Evolutionary conservation across 2,888 invertebrate genomes (phyloP), one percentile per base, ranked within the genome.

Genomic region (Petrophora chlorosata): DNA sequence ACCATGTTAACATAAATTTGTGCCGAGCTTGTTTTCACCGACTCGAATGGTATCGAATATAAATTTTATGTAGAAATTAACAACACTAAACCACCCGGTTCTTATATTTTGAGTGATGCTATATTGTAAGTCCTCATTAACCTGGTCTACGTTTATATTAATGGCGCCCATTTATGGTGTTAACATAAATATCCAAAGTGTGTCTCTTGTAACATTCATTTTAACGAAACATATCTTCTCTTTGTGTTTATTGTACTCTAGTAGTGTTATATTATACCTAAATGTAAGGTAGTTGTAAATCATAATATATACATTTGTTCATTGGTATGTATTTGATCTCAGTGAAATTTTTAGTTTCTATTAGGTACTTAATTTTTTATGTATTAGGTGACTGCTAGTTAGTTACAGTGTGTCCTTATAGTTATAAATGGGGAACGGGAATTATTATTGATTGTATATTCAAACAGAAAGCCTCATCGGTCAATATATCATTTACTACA

Each of bases 241-340:
- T 32, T 44, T 44, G 13, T 44, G 16, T 38, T 14, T 30, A 30
- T 32, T 32, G 4, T 44, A 30, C 9, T 23, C 1, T 16, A 3
- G 12, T 19, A 14, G 10, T 13, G 14, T n/a, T n/a, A n/a, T n/a
- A n/a, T n/a, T n/a, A 19, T 25, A 33, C 3, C 25, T 41, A 25
- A 36, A 16, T 30, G 4, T 13, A 25, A 25, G n/a, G 16, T 26
- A 28, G 39, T n/a, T 25, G 2, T 33, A 9, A 30, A 16, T 23
- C 9, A 14, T 28, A 29, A 25, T 28, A 33, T 5, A 5, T 44
- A 36, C 7, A 12, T 46, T 5, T 44, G 44, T 33, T 40, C 42
- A 48, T 54, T 52, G 56, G 59, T 70, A 59, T 54, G 44, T 65
- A 57, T 57, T 48, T 67, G 72, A 73, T 73, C 72, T 73, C 72